Conservation (phyloP, 2,888 invertebrate genomes). For the Eupeodes luniger region DNA sequence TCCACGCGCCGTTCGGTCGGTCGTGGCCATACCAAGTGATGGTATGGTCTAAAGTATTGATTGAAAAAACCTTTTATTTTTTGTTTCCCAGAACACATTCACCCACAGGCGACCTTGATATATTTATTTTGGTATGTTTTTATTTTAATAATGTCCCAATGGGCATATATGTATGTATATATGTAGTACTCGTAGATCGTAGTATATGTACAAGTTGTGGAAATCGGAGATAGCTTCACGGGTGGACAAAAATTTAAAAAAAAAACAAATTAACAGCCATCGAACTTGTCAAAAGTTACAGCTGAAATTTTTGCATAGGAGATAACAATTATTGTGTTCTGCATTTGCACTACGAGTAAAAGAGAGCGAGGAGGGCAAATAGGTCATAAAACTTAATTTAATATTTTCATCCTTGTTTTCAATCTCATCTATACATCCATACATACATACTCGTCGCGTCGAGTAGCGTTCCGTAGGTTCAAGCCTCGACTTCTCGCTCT, state of each 20-base stretch:
- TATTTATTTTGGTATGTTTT: constrained; percentile 49
- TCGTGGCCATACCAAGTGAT: background rate
- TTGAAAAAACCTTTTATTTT: background rate
- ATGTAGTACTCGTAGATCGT: background rate
- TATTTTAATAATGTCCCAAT: constrained; percentile 60
- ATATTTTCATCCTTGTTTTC: constrained; percentile 43
- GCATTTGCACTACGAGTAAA: too few relatives aligned
- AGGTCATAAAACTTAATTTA: constrained; percentile 71
- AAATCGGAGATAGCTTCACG: constrained; percentile 55
- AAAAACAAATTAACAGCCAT: constrained; percentile 62
- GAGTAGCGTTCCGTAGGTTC: background rate
- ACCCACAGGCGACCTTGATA: constrained; percentile 70
- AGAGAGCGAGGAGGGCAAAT: constrained; percentile 10
- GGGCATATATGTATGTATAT: constrained; percentile 9
- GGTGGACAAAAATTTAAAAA: constrained; percentile 24
- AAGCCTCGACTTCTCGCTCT: background rate
- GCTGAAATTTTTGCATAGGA: constrained; percentile 30
- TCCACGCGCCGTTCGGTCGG: background rate
- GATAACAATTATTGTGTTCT: constrained; percentile 43
- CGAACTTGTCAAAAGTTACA: constrained; percentile 71
- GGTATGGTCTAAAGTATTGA: constrained; percentile 8
- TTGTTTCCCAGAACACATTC: constrained; percentile 26
- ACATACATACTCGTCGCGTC: too few relatives aligned
- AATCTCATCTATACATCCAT: background rate
- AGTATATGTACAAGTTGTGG: background rate